Evolutionary conservation across 2,113 vertebrate genomes (phyloP), one percentile per base, ranked within the genome.

Genomic region (Entosphenus tridentatus): DNA sequence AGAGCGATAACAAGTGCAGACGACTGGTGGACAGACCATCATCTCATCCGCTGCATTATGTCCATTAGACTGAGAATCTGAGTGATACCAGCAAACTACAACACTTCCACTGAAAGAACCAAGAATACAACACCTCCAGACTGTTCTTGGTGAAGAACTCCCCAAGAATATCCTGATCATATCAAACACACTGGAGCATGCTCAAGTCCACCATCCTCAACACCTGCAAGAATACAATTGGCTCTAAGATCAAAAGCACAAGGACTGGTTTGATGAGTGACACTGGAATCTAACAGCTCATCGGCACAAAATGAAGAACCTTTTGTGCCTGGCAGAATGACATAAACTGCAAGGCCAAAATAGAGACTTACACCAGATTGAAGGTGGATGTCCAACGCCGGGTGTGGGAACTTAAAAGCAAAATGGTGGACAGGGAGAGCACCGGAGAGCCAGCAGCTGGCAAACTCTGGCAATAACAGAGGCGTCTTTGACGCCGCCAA

Each of bases 201-300:
- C 39, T 39, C 39, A 39, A 39, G 10, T 21, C 62, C 21, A 21
- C 62, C 10, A 65, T 65, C 21, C 62, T 65, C 62, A 21, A 11
- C 10, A 65, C 8, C n/a, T 65, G 62, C 21, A 65, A 9, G 62
- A 21, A 65, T 16, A 65, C 13, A 62, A 17, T 62, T 62, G 58
- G 58, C 58, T 62, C 4, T 17, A 62, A 62, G 13, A 62, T 14
- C 13, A 17, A 62, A 62, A 62, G 16, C 58, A 62, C 18, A 13
- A 62, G 58, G 58, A 62, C 58, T 62, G 58, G 58, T 62, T 62
- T 62, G 58, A 62, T 62, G 58, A 62, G 58, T 62, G 58, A 62
- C 18, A 17, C 18, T 62, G 58, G 8, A 62, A 62, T 62, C 18
- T 6, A 62, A 62, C 18, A 62, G 13, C 58, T 62, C 18, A 62